Conservation (phyloP, 2,113 vertebrate species). For the Smithornis capensis region DNA sequence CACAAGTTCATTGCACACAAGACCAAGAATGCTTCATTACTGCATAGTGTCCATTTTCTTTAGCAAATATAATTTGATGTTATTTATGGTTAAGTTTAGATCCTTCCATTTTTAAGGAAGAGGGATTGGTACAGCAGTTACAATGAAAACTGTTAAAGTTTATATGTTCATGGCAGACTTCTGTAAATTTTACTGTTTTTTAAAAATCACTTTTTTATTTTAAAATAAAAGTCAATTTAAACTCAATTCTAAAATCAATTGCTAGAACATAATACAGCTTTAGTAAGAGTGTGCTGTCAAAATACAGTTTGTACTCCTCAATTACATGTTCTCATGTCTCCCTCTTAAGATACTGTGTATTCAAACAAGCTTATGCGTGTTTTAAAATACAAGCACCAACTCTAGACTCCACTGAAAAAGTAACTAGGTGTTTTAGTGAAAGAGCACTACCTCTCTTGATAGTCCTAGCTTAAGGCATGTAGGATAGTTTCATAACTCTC, state of each 20-base stretch:
- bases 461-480: slow-evolving; percentile 7
- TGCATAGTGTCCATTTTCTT: background rate
- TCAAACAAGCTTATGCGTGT: background rate
- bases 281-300: background rate
- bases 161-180: background rate
- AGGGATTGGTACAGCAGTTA: background rate
- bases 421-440: background rate
- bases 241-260: too few relatives aligned
- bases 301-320: background rate
- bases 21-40: background rate
- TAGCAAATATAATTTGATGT: background rate
- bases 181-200: background rate
- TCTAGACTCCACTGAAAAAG: background rate
- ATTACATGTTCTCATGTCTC: background rate
- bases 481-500: slow-evolving; percentile 64
- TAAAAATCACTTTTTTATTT: too few relatives aligned
- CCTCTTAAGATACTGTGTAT: background rate
- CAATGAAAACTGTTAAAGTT: background rate
- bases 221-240: too few relatives aligned
- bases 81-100: background rate
- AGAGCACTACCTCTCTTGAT: background rate
- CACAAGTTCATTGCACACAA: background rate
- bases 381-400: background rate
- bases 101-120: background rate
- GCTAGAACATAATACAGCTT: background rate